Evolutionary conservation across 2,888 invertebrate genomes (phyloP).

Genomic region (Oithona nana): DNA sequence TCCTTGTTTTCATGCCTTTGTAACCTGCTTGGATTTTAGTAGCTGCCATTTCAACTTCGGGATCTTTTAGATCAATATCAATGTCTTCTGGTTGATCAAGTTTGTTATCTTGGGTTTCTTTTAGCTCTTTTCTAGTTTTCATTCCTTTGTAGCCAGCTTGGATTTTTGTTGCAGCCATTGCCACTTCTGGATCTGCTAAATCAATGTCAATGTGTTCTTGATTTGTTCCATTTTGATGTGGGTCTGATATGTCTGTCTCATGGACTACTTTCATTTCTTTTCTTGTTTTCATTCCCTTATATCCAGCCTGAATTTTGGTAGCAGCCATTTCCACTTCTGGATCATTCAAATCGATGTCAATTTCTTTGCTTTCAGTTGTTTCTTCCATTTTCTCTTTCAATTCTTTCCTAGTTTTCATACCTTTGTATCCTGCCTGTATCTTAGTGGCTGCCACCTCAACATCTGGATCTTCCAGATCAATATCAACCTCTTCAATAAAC

Average conservation of each 20-base stretch:
- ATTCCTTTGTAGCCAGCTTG: slow-evolving; percentile 13
- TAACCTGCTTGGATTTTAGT: slow-evolving; percentile 10
- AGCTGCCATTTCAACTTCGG: slow-evolving; percentile 3
- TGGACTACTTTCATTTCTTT: not conserved
- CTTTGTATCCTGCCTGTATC: slow-evolving; percentile 1
- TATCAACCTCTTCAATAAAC: not conserved
- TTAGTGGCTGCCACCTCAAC: slow-evolving; percentile 7
- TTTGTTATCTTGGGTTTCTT: not conserved
- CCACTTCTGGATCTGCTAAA: slow-evolving; percentile 6
- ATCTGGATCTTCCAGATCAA: slow-evolving; percentile 3
- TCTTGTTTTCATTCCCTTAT: not conserved
- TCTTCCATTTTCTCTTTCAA: not conserved
- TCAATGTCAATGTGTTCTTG: slow-evolving; percentile 12
- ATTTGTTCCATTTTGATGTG: not conserved
- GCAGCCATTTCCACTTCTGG: slow-evolving; percentile 8
- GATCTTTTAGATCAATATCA: not conserved
- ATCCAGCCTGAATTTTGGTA: slow-evolving; percentile 14
- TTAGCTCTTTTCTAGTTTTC: slow-evolving; percentile 11
- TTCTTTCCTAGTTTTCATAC: not conserved
- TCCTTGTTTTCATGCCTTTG: slow-evolving; percentile 2
- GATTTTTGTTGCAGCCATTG: slow-evolving; percentile 8
- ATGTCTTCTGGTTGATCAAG: not conserved
- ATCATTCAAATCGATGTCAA: not conserved
- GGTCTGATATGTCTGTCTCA: not conserved
- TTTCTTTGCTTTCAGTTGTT: not conserved